Evolutionary conservation across 2,888 invertebrate species (phyloP).

Genomic region (Pheosia gnoma): DNA sequence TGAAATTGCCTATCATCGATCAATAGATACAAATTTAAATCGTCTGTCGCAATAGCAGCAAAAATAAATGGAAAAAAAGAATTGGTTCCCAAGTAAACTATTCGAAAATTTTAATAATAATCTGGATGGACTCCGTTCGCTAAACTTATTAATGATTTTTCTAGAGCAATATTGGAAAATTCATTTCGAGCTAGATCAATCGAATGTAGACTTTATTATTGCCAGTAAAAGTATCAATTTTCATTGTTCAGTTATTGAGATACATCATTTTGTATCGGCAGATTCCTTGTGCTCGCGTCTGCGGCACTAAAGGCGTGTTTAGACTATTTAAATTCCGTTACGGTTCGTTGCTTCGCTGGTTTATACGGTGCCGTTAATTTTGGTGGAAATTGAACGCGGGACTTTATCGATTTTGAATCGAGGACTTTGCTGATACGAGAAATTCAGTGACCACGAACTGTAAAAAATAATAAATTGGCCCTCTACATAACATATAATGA

Average conservation of each 20-base stretch:
- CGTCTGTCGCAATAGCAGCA: conserved; percentile 21
- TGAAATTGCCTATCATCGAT: conserved; percentile 17
- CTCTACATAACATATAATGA: neutral
- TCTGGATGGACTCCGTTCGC: conserved; percentile 43
- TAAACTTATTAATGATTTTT: conserved; percentile 55
- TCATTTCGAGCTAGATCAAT: conserved; percentile 9
- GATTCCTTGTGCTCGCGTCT: conserved; percentile 57
- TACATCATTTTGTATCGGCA: conserved; percentile 49
- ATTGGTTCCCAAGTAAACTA: conserved; percentile 41
- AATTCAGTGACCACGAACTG: neutral
- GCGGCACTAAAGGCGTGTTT: conserved; percentile 71
- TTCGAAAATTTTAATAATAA: conserved; percentile 43
- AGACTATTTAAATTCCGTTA: conserved; percentile 83
- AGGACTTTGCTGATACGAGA: conserved; percentile 7
- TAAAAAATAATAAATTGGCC: neutral
- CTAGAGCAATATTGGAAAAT: conserved; percentile 47
- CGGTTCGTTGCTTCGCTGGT: conserved; percentile 83
- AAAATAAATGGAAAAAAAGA: conserved; percentile 25
- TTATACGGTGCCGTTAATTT: conserved; percentile 83
- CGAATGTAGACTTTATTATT: conserved; percentile 31
- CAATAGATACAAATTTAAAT: conserved; percentile 28
- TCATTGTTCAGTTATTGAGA: conserved; percentile 31
- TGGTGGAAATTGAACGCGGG: conserved; percentile 72
- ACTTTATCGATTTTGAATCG: conserved; percentile 63
- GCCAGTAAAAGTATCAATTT: conserved; percentile 30